A percentile compares a stretch with the other conserved stretches of the same genome.
Conservation (phyloP, 92 coral and sea anemone species). For the Ricordea florida region DNA sequence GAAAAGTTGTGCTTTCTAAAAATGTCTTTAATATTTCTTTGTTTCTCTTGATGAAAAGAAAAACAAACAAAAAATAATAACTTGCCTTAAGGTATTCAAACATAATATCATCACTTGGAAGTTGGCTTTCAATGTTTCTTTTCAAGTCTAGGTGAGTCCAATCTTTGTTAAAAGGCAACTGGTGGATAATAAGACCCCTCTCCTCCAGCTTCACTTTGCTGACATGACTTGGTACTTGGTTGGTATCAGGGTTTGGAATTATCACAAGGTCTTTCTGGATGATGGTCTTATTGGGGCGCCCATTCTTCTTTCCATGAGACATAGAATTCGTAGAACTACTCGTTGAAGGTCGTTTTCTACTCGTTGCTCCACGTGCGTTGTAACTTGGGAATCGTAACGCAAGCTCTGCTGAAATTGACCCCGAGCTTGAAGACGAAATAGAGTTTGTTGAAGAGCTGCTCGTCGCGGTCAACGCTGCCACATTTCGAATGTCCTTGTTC, state of each 20-base stretch:
- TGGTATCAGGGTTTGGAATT: conserved; percentile 19
- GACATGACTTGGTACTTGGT: conserved; percentile 41
- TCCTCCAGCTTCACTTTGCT: conserved; percentile 37
- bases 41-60: no score
- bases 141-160: conserved; percentile 40
- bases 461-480: conserved; percentile 25
- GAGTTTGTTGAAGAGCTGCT: background rate
- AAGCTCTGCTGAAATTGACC: conserved; percentile 24
- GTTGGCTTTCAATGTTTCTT: conserved; percentile 32
- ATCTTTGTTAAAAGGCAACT: conserved; percentile 29
- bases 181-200: conserved; percentile 38
- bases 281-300: background rate
- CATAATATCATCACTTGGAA: conserved; percentile 26
- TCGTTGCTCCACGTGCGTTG: no score
- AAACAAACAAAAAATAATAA: no score
- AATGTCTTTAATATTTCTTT: no score
- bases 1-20: no score
- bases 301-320: background rate
- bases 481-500: background rate
- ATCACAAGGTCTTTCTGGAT: conserved; percentile 30
- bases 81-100: conserved; percentile 16
- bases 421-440: background rate
- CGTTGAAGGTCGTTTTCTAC: no score
- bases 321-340: no score
- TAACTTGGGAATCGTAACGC: conserved; percentile 23